Conservation (phyloP, 2,888 invertebrate species). For the Conchocele bisecta region DNA sequence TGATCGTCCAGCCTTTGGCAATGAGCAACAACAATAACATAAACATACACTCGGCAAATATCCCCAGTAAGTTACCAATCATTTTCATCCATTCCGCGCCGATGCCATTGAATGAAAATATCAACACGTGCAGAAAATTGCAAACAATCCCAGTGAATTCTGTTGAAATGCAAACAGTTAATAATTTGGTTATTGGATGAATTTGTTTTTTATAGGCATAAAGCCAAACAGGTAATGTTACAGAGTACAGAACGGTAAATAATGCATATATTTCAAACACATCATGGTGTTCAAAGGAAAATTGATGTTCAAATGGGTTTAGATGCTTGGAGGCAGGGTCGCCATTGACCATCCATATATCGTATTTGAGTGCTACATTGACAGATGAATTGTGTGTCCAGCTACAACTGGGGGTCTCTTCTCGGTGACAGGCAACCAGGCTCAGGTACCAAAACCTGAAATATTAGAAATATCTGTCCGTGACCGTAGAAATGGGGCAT, state of each 20-base stretch:
- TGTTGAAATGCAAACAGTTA: constrained; percentile 92
- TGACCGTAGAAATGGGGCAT: too few species aligned
- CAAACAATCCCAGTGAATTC: constrained; percentile 93
- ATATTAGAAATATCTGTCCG: too few species aligned
- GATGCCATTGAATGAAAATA: constrained; percentile 95
- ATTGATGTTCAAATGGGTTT: constrained; percentile 95
- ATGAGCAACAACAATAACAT: constrained; percentile 95
- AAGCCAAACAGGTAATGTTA: constrained; percentile 93
- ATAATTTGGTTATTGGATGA: constrained; percentile 94
- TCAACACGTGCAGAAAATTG: constrained; percentile 93
- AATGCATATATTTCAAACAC: constrained; percentile 94
- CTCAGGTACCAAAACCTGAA: constrained; percentile 97
- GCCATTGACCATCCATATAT: constrained; percentile 98
- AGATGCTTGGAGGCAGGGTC: constrained; percentile 91
- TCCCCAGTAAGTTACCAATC: constrained; percentile 95
- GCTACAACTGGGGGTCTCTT: constrained; percentile 60
- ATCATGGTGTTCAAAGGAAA: constrained; percentile 95
- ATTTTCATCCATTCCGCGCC: constrained; percentile 92
- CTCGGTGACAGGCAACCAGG: constrained; percentile 94
- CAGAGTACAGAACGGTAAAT: constrained; percentile 92
- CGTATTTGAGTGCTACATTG: constrained; percentile 87
- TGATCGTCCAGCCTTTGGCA: constrained; percentile 99
- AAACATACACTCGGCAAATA: constrained; percentile 94
- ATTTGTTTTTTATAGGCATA: constrained; percentile 94
- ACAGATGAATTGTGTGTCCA: constrained; percentile 69